Percentiles rank a stretch among this genome's conserved stretches.
Evolutionary conservation across 2,797 vertebrate species (phyloP).

Genomic region (Chrosomus eos): DNA sequence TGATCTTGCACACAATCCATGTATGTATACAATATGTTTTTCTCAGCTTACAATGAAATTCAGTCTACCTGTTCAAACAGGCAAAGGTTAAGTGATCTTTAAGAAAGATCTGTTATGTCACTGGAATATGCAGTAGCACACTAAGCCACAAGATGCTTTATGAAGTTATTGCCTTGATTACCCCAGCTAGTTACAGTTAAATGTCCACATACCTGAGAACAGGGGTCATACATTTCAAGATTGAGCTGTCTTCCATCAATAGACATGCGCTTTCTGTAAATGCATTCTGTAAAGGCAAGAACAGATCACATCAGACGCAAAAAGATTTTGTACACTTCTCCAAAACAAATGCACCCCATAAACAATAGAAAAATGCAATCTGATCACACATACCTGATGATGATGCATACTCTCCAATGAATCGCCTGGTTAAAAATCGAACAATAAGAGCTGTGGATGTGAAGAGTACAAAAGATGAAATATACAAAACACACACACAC

Average conservation of each 20-base stretch:
- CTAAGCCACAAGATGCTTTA: conserved; percentile 1
- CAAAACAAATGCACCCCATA: not conserved
- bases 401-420: conserved; percentile 89
- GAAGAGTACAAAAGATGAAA: conserved; percentile 13
- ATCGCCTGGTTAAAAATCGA: conserved; percentile 84
- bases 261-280: conserved; percentile 85
- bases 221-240: conserved; percentile 87
- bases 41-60: not conserved
- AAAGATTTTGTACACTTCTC: not conserved
- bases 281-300: conserved; percentile 77
- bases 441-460: conserved; percentile 81
- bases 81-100: conserved; percentile 7
- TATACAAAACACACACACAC: not conserved
- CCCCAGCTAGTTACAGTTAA: conserved; percentile 2
- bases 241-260: conserved; percentile 85
- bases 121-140: not conserved
- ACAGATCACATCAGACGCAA: conserved; percentile 35
- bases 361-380: not conserved
- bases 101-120: not conserved
- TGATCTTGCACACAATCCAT: no score
- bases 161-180: conserved; percentile 38
- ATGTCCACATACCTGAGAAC: conserved; percentile 79
- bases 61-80: conserved; percentile 10
- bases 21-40: not conserved
- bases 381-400: conserved; percentile 75